Conservation (phyloP, 2,888 invertebrate species). For the Tholera decimalis region DNA sequence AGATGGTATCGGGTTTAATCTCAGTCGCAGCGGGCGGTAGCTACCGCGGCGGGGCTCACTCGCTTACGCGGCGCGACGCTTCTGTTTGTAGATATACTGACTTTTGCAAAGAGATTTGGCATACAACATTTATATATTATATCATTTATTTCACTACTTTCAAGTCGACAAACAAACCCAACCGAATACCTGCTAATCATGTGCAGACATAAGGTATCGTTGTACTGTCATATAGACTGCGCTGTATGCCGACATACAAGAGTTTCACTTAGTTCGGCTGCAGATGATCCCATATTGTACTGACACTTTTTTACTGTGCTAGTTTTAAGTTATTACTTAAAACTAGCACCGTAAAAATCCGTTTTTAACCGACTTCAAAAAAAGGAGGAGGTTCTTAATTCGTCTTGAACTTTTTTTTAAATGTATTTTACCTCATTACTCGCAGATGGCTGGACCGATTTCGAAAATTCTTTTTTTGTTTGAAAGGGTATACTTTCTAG, state of each 20-base stretch:
- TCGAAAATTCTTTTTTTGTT: too few relatives aligned
- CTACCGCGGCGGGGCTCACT: slow-evolving; percentile 62
- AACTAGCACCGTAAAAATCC: too few relatives aligned
- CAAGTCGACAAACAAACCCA: neutral
- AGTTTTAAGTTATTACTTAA: too few relatives aligned
- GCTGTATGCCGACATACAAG: neutral
- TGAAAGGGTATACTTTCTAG: too few relatives aligned
- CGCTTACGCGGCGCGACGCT: slow-evolving; percentile 66
- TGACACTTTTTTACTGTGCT: too few relatives aligned
- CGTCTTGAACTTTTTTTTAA: too few relatives aligned
- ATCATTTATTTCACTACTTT: neutral
- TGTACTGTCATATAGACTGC: too few relatives aligned
- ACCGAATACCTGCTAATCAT: neutral
- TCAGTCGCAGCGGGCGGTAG: slow-evolving; percentile 75
- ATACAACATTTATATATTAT: neutral
- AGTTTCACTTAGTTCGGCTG: too few relatives aligned
- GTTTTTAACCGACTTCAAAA: too few relatives aligned
- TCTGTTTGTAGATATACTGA: slow-evolving; percentile 66
- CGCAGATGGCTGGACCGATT: too few relatives aligned
- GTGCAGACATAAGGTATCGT: neutral
- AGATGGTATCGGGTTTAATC: slow-evolving; percentile 74
- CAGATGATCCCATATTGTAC: neutral
- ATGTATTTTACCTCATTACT: too few relatives aligned
- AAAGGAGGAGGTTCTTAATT: too few relatives aligned
- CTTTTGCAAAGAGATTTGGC: slow-evolving; percentile 23